phyloP scores from a whole-genome alignment of 2,888 invertebrate species.

The Cryptophagus acutangulus region DNA sequence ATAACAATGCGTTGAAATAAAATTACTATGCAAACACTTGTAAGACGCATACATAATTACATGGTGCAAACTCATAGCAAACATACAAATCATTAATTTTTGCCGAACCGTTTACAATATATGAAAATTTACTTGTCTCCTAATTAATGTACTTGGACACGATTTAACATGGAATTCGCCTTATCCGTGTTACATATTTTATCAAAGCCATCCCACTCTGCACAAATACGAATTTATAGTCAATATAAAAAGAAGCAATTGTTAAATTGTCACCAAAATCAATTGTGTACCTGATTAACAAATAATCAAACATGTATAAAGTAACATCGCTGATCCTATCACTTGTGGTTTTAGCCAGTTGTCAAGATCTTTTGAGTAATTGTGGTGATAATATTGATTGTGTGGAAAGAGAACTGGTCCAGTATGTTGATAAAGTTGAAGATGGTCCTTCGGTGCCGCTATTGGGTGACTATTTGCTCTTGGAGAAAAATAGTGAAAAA shows the following conservation, averaged over 20 bases:
- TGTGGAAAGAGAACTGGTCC: slow-evolving; percentile 47
- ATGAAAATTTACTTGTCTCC: no score
- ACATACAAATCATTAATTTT: not conserved
- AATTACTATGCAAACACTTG: slow-evolving; percentile 1
- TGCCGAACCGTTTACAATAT: no score
- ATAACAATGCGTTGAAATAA: not conserved
- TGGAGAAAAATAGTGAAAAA: slow-evolving; percentile 42
- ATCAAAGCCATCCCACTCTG: slow-evolving; percentile 27
- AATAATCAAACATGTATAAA: slow-evolving; percentile 23
- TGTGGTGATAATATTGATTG: slow-evolving; percentile 40
- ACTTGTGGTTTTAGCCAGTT: not conserved
- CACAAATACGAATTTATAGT: slow-evolving; percentile 14
- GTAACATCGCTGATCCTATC: slow-evolving; percentile 13
- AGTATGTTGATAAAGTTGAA: slow-evolving; percentile 49
- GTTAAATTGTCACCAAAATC: slow-evolving; percentile 15
- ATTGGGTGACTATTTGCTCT: slow-evolving; percentile 42
- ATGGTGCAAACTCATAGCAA: no score
- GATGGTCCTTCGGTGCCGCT: slow-evolving; percentile 44
- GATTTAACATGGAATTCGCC: slow-evolving; percentile 38
- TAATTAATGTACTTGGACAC: slow-evolving; percentile 30
- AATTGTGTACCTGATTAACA: slow-evolving; percentile 6
- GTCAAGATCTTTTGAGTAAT: slow-evolving; percentile 21
- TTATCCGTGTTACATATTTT: slow-evolving; percentile 39
- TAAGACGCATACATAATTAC: no score
- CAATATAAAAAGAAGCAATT: slow-evolving; percentile 23